Evolutionary conservation across 2,797 vertebrate species (phyloP), one percentile per base, ranked within the genome.

Genomic region (Choloepus didactylus): DNA sequence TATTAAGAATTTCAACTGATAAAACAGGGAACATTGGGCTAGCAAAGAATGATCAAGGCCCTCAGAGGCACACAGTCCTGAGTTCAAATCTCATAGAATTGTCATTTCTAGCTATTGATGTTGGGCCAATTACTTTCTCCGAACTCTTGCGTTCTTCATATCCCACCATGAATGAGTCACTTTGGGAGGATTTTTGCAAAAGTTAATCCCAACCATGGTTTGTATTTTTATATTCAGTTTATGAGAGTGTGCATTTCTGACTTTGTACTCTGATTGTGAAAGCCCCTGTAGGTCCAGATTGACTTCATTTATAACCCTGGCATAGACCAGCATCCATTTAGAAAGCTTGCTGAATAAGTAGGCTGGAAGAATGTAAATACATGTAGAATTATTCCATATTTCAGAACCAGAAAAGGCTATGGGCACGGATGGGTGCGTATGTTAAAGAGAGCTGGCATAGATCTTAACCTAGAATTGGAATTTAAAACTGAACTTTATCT

Each of bases 311-410:
- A 64, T 79, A 73, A 44, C 64, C 56, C 7, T 46, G 60, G 44
- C 62, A 85, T 41, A 85, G 38, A 23, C 23, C 51, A 73, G 15
- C 64, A 80, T 89, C 81, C n/a, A 9, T 64, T 96, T 85, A 93
- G 84, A 93, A 94, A 94, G 59, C 49, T n/a, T 93, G 76, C 88
- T 95, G 95, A 95, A 94, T 96, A 94, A 96, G 81, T 35, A 81
- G 31, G 4, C 62, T 73, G 67, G 35, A 54, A 89, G 60, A 82
- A 83, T 92, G 73, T 92, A 97, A 97, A 97, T 96, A 51, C 64
- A 95, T 95, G 94, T 79, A 94, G 95, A 97, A 87, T 95, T 95
- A 97, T 95, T 95, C 96, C 67, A 56, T 95, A 93, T 95, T 89
- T 96, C 54, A 87, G 91, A 96, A 64, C 18, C 60, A n/a, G 84